These are phyloP conservation scores for Iselma pallidipennis DNA, from an alignment of 2,888 invertebrate genomes.

Conservation along the genomic window DNA sequence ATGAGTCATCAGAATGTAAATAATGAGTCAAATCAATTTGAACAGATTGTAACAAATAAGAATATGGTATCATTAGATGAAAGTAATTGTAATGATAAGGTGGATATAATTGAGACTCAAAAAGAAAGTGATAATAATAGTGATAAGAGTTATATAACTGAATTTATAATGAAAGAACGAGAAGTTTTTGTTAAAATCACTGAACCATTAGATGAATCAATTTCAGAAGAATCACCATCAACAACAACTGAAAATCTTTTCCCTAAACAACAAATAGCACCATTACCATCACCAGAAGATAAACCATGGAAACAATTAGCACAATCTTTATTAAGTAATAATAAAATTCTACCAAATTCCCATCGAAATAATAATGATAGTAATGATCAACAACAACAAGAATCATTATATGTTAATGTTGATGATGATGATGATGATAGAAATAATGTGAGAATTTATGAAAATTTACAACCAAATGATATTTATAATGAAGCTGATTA, in stretches of 20 bases:
- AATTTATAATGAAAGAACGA: constrained; percentile 1
- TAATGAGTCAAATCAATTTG: constrained; percentile 6
- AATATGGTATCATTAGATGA: no score
- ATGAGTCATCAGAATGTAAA: constrained; percentile 12
- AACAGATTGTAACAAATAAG: neutral
- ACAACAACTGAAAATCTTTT: constrained; percentile 16
- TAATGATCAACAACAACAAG: constrained; percentile 1
- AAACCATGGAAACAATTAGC: constrained; percentile 53
- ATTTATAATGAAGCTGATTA: constrained; percentile 42
- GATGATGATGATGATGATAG: constrained; percentile 17
- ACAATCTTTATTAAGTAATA: constrained; percentile 39
- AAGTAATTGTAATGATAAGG: neutral
- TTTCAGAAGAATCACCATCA: constrained; percentile 17
- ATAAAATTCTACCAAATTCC: constrained; percentile 28
- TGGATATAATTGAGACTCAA: neutral
- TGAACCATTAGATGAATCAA: constrained; percentile 1
- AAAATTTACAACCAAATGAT: constrained; percentile 23
- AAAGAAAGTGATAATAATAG: neutral
- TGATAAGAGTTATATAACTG: neutral
- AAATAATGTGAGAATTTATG: constrained; percentile 12
- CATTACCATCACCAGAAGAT: constrained; percentile 55
- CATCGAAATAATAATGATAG: constrained; percentile 8
- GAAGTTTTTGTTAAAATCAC: constrained; percentile 8
- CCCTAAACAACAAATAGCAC: constrained; percentile 39
- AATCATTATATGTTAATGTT: constrained; percentile 2